Evolutionary conservation across 2,113 vertebrate genomes (phyloP).

Genomic region (Oncorhynchus clarkii): DNA sequence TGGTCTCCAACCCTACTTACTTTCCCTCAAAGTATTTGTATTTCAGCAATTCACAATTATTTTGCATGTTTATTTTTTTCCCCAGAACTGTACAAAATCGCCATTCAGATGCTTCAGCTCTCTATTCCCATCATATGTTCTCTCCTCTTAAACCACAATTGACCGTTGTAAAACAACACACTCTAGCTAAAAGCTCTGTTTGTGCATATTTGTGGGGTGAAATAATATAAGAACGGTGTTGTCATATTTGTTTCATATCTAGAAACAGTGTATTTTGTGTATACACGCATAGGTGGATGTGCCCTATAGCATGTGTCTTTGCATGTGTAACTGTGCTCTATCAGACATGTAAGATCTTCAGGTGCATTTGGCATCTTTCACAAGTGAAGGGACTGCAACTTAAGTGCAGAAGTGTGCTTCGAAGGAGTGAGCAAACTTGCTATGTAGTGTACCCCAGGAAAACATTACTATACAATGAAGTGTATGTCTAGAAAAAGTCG

Average conservation of each 20-base stretch:
- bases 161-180: constrained; percentile 35
- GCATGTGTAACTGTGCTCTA: constrained; percentile 33
- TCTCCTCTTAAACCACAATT: background rate
- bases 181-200: background rate
- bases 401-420: constrained; percentile 23
- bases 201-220: background rate
- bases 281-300: constrained; percentile 32
- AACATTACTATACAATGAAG: constrained; percentile 13
- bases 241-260: constrained; percentile 16
- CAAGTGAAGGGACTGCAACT: constrained; percentile 16
- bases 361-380: constrained; percentile 48
- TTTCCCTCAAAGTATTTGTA: background rate
- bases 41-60: background rate
- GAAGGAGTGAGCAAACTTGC: constrained; percentile 23
- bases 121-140: background rate
- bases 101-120: background rate
- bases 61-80: background rate
- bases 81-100: background rate
- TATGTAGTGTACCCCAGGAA: constrained; percentile 27
- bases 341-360: constrained; percentile 32
- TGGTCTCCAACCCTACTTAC: background rate
- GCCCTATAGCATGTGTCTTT: constrained; percentile 15
- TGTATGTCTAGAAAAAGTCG: background rate
- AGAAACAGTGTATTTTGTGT: constrained; percentile 37
- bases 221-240: background rate